Percentiles rank a stretch among this genome's conserved stretches.
Evolutionary conservation across 2,113 vertebrate genomes (phyloP).

Genomic region (Entosphenus tridentatus): DNA sequence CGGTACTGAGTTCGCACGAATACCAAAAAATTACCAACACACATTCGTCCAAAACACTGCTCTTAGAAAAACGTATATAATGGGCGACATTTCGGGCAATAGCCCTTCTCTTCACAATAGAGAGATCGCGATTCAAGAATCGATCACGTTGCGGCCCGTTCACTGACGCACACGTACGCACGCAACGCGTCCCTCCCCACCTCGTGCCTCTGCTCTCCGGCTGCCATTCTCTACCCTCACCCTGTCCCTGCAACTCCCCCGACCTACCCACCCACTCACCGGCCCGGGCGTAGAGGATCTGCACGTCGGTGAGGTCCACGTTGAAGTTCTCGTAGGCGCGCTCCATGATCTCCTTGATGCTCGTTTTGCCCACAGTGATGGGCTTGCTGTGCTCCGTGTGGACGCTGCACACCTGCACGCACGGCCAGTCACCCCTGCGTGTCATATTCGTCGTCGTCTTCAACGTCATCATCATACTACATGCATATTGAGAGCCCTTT

Average conservation of each 20-base stretch:
- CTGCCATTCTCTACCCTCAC: no score
- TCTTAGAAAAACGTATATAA: no score
- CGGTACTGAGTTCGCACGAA: no score
- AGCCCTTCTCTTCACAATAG: no score
- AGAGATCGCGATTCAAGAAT: background rate
- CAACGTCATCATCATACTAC: constrained; percentile 36
- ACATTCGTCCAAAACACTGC: no score
- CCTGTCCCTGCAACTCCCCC: no score
- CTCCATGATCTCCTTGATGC: constrained; percentile 84
- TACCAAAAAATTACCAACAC: no score
- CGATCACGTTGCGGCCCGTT: background rate
- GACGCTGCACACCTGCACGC: no score
- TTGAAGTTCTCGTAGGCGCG: constrained; percentile 76
- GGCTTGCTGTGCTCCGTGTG: background rate
- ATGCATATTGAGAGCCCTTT: background rate
- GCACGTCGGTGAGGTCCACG: constrained; percentile 55
- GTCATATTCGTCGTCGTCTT: constrained; percentile 38
- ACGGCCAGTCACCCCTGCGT: constrained; percentile 11
- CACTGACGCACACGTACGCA: no score
- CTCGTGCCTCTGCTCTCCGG: no score
- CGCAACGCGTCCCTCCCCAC: no score
- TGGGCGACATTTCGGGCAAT: no score
- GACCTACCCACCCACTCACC: constrained; percentile 28
- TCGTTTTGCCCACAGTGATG: constrained; percentile 34
- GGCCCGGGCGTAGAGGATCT: constrained; percentile 62